phyloP scores from a whole-genome alignment of 2,888 invertebrate genomes.

The Camponotus fellah region DNA sequence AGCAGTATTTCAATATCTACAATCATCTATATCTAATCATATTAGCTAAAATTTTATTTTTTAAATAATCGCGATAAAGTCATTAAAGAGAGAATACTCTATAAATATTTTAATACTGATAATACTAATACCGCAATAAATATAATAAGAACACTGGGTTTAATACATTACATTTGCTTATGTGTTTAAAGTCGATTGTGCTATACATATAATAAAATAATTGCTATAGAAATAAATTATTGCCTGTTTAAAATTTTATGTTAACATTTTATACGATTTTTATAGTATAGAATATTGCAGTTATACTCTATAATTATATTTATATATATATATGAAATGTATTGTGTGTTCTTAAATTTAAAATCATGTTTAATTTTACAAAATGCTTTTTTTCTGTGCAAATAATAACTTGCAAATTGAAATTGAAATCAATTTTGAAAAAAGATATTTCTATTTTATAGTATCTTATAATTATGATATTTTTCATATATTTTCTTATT shows the following conservation, averaged over 20 bases:
- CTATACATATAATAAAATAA: conserved; percentile 21
- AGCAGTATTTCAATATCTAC: conserved; percentile 9
- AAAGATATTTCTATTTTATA: not conserved
- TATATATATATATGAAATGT: not conserved
- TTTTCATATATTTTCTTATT: conserved; percentile 28
- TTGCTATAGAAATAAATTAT: conserved; percentile 28
- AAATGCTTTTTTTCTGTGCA: conserved; percentile 15
- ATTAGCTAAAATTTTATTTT: conserved; percentile 22
- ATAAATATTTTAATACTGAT: conserved; percentile 36
- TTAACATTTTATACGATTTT: not conserved
- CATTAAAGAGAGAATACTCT: conserved; percentile 11
- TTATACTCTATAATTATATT: not conserved
- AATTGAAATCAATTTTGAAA: not conserved
- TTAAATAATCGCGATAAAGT: conserved; percentile 21
- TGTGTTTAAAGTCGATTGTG: conserved; percentile 4
- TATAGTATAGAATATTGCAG: conserved; percentile 24
- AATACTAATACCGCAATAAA: conserved; percentile 32
- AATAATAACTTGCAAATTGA: conserved; percentile 1
- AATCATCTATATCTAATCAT: not conserved
- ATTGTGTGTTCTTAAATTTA: not conserved
- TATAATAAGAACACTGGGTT: conserved; percentile 15
- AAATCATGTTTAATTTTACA: conserved; percentile 16
- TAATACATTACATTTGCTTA: conserved; percentile 25
- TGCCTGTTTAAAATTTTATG: conserved; percentile 29
- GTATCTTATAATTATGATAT: conserved; percentile 4